Conservation (phyloP, 1,140 invertebrate species). For the Ganaspis sp. region DNA sequence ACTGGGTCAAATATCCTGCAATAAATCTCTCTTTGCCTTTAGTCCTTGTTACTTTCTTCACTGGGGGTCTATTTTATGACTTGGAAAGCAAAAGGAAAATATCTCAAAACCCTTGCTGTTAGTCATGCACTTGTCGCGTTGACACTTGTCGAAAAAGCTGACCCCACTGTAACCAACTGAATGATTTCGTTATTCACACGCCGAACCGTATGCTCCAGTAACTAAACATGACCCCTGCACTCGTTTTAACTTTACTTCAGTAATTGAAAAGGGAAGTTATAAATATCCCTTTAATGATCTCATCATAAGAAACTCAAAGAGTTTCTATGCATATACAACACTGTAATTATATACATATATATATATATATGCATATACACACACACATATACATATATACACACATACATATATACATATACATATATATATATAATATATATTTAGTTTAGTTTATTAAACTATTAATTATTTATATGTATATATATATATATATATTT, state of each 20-base stretch:
- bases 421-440: too few relatives aligned
- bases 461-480: too few relatives aligned
- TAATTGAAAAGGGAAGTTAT: neutral
- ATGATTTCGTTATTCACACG: conserved; percentile 2
- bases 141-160: neutral
- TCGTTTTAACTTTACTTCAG: neutral
- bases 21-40: neutral
- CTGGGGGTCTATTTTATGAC: neutral
- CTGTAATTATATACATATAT: too few relatives aligned
- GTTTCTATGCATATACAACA: too few relatives aligned
- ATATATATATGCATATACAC: too few relatives aligned
- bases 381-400: too few relatives aligned
- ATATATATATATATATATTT: too few relatives aligned
- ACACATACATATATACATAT: too few relatives aligned
- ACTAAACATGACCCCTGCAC: neutral
- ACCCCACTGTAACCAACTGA: neutral
- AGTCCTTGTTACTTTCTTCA: neutral
- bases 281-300: neutral
- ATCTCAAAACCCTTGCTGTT: neutral
- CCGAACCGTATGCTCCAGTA: neutral
- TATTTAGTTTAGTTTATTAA: too few relatives aligned
- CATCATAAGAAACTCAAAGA: neutral
- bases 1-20: conserved; percentile 2
- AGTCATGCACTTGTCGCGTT: neutral
- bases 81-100: neutral